These are phyloP conservation scores for Callionymus lyra DNA, from an alignment of 2,113 vertebrate genomes.

Conservation along the genomic window DNA sequence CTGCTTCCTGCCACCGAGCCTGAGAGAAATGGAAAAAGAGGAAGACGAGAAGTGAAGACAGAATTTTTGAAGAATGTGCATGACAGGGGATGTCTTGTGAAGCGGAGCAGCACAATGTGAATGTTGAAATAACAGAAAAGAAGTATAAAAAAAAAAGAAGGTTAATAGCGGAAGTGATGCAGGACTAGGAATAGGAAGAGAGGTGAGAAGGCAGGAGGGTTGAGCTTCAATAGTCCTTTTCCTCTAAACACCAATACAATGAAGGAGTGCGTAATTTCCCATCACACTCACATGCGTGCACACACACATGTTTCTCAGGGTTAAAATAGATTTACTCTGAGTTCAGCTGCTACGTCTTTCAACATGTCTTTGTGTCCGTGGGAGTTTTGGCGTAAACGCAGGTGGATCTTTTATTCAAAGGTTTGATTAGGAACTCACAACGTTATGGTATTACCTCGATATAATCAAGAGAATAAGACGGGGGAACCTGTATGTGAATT, in stretches of 20 bases:
- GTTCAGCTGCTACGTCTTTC: slow-evolving; percentile 34
- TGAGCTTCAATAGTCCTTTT: slow-evolving; percentile 64
- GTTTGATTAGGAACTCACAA: no score
- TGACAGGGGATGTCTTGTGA: slow-evolving; percentile 7
- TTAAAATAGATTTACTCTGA: slow-evolving; percentile 12
- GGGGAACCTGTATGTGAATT: no score
- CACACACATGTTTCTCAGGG: slow-evolving; percentile 10
- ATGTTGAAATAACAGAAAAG: no score
- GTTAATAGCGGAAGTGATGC: background rate
- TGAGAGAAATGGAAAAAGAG: slow-evolving; percentile 39
- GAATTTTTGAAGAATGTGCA: slow-evolving; percentile 19
- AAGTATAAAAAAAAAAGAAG: background rate
- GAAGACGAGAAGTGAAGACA: slow-evolving; percentile 15
- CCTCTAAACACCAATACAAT: slow-evolving; percentile 65
- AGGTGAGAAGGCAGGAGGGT: slow-evolving; percentile 52
- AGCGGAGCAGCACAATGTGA: no score
- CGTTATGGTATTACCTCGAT: no score
- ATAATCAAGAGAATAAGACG: no score
- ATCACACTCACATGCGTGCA: slow-evolving; percentile 25
- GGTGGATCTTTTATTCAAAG: no score
- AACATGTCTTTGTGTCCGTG: slow-evolving; percentile 21
- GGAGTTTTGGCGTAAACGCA: no score
- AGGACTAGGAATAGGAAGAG: slow-evolving; percentile 36
- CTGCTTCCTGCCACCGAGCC: slow-evolving; percentile 67
- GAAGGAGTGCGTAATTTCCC: slow-evolving; percentile 67